Conservation (phyloP, 2,888 invertebrate species). For the Drosophila limbata region DNA sequence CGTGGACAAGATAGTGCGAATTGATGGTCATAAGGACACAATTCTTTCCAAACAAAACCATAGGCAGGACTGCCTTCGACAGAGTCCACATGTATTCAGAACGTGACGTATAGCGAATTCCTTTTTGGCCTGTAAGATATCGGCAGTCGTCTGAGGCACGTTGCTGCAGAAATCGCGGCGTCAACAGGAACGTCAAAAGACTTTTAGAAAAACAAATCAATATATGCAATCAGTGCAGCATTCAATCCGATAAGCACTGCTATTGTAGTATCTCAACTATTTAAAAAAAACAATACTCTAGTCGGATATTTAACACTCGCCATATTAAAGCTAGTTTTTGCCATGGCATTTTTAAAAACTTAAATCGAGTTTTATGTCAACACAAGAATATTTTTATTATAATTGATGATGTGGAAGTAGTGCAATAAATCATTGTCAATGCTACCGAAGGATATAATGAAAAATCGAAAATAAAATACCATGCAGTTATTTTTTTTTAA, state of each 20-base stretch:
- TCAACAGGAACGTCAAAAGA: not conserved
- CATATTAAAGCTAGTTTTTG: not conserved
- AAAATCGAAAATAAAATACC: constrained; percentile 3
- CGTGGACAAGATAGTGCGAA: not conserved
- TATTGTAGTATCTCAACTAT: not conserved
- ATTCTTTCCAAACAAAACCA: no score
- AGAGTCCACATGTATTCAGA: no score
- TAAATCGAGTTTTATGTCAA: not conserved
- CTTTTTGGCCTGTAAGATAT: not conserved
- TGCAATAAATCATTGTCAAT: constrained; percentile 12
- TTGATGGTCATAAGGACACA: not conserved
- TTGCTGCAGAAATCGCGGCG: not conserved
- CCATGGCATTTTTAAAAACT: not conserved
- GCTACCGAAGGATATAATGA: not conserved
- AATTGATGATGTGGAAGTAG: constrained; percentile 6
- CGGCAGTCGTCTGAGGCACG: not conserved
- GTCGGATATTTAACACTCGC: not conserved
- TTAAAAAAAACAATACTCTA: not conserved
- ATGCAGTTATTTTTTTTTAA: not conserved
- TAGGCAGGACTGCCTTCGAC: no score
- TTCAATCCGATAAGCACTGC: no score
- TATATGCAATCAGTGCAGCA: no score
- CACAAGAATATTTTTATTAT: constrained; percentile 3
- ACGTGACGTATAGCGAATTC: no score
- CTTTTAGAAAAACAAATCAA: not conserved